phyloP scores from a whole-genome alignment of 2,113 vertebrate genomes.

The Tapirus terrestris region DNA sequence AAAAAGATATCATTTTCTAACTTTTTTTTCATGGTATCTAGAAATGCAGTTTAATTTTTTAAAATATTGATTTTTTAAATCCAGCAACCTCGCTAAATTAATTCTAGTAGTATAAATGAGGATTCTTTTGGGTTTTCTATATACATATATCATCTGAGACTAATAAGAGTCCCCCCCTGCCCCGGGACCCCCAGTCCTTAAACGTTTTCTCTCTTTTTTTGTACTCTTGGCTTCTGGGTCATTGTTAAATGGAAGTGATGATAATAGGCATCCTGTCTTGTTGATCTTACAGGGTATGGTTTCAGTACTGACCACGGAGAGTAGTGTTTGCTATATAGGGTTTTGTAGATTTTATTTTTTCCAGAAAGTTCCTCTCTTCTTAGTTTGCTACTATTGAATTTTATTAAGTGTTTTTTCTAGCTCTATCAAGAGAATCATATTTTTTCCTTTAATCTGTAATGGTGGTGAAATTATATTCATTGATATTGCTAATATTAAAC shows the following conservation, averaged over 20 bases:
- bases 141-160: neutral
- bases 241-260: neutral
- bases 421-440: neutral
- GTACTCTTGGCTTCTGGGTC: neutral
- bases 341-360: neutral
- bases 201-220: neutral
- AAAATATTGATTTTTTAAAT: neutral
- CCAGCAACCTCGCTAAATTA: neutral
- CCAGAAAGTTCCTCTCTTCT: neutral
- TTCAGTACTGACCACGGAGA: neutral
- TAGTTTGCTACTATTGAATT: neutral
- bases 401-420: neutral
- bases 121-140: neutral
- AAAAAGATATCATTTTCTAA: neutral
- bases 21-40: neutral
- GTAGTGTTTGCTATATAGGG: neutral
- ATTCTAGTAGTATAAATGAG: neutral
- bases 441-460: neutral
- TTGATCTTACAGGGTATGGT: neutral
- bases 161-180: neutral
- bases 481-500: neutral
- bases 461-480: neutral
- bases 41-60: neutral
- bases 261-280: neutral
- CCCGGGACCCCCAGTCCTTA: neutral